phyloP scores from a whole-genome alignment of 2,113 vertebrate genomes.

The Tinamus guttatus region DNA sequence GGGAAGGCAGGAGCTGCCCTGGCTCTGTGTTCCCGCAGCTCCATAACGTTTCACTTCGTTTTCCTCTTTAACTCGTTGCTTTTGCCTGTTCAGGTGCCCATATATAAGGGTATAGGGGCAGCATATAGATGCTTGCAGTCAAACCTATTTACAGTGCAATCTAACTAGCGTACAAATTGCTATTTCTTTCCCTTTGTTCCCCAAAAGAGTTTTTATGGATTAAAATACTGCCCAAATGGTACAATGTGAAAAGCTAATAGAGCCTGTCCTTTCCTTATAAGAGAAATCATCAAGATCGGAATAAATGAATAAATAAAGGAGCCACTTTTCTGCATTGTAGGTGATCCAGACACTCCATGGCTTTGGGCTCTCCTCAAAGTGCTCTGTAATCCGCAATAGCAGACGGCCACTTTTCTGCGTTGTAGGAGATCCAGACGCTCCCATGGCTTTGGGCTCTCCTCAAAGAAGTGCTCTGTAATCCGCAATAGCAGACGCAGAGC shows the following conservation, averaged over 20 bases:
- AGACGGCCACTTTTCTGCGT: not conserved
- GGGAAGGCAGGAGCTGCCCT: not conserved
- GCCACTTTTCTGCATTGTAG: not conserved
- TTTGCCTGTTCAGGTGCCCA: not conserved
- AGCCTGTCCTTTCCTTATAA: not conserved
- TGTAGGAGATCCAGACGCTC: not conserved
- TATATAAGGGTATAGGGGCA: too few species aligned
- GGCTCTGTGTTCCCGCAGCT: not conserved
- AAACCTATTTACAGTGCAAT: not conserved
- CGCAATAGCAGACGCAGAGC: slow-evolving; percentile 29
- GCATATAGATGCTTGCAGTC: not conserved
- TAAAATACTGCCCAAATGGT: not conserved
- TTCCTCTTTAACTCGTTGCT: not conserved
- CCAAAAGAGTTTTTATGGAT: not conserved
- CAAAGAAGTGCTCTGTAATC: slow-evolving; percentile 8
- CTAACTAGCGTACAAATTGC: not conserved
- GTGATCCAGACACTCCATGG: not conserved
- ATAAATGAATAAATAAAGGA: not conserved
- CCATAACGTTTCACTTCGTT: not conserved
- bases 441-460: slow-evolving; percentile 45
- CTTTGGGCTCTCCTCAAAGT: slow-evolving; percentile 47
- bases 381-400: slow-evolving; percentile 43
- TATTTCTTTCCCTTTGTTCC: not conserved
- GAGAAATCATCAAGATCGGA: not conserved
- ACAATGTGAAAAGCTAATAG: not conserved